phyloP scores from a whole-genome alignment of 2,113 vertebrate genomes.

The Larimichthys crocea region DNA sequence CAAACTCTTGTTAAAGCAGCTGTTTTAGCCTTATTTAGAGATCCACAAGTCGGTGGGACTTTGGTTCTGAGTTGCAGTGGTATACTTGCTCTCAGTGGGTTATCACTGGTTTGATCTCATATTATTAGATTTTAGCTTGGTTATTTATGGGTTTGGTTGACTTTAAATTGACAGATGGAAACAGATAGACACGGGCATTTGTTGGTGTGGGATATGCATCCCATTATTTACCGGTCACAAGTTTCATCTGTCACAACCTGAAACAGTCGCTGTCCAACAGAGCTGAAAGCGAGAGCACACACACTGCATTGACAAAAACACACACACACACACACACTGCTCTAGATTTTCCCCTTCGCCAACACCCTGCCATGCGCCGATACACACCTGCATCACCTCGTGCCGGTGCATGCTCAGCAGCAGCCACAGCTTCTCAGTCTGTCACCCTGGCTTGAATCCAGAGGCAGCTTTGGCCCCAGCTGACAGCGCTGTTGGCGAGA shows the following conservation, averaged over 20 bases:
- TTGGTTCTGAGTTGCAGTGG: neutral
- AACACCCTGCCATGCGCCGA: neutral
- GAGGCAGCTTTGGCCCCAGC: constrained; percentile 25
- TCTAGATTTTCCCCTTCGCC: neutral
- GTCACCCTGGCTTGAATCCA: constrained; percentile 39
- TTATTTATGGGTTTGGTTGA: neutral
- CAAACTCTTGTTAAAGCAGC: neutral
- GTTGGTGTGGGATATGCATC: neutral
- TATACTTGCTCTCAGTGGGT: neutral
- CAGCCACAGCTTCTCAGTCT: neutral
- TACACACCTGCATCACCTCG: constrained; percentile 14
- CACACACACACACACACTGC: neutral
- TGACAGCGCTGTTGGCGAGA: constrained; percentile 12
- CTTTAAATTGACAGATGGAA: neutral
- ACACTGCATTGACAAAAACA: neutral
- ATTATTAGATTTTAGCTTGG: neutral
- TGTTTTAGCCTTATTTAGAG: neutral
- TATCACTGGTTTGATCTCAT: neutral
- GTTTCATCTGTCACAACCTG: neutral
- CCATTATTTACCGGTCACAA: neutral
- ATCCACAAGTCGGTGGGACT: neutral
- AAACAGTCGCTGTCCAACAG: neutral
- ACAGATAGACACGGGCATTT: neutral
- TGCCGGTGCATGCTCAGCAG: constrained; percentile 32
- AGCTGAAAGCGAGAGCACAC: neutral